These are phyloP conservation scores for Bicyclus anynana DNA, from an alignment of 1,140 invertebrate genomes.

Conservation along the genomic window DNA sequence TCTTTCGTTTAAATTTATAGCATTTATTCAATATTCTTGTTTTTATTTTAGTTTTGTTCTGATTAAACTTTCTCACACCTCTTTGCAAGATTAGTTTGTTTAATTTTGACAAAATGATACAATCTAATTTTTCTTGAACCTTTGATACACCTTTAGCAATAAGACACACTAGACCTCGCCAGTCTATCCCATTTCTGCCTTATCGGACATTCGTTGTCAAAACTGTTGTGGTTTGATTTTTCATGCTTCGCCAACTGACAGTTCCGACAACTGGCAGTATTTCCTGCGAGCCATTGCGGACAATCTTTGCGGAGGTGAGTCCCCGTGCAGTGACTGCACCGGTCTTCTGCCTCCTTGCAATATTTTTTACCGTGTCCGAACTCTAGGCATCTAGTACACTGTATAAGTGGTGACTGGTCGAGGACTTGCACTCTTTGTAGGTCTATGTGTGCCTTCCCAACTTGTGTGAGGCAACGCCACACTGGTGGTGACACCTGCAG, in stretches of 20 bases:
- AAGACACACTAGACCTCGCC: conserved; percentile 8
- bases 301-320: conserved; percentile 4
- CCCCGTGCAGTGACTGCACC: conserved; percentile 19
- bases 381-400: neutral
- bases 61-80: too few species aligned
- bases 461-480: neutral
- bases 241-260: neutral
- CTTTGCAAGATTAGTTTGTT: conserved; percentile 14
- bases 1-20: too few species aligned
- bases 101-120: neutral
- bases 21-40: too few species aligned
- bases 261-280: conserved; percentile 5
- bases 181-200: conserved; percentile 8
- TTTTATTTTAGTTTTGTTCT: too few species aligned
- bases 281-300: neutral
- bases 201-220: conserved; percentile 8
- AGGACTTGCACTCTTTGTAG: neutral
- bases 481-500: neutral
- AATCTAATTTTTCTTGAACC: neutral
- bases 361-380: conserved; percentile 13
- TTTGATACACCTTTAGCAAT: conserved; percentile 20
- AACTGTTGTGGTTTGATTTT: conserved; percentile 4
- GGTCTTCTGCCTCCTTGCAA: too few species aligned
- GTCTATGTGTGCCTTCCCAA: neutral
- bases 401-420: conserved; percentile 9